Evolutionary conservation across 2,888 invertebrate species (phyloP), one percentile per base, ranked within the genome.

Genomic region (Stictocephala bisonia): DNA sequence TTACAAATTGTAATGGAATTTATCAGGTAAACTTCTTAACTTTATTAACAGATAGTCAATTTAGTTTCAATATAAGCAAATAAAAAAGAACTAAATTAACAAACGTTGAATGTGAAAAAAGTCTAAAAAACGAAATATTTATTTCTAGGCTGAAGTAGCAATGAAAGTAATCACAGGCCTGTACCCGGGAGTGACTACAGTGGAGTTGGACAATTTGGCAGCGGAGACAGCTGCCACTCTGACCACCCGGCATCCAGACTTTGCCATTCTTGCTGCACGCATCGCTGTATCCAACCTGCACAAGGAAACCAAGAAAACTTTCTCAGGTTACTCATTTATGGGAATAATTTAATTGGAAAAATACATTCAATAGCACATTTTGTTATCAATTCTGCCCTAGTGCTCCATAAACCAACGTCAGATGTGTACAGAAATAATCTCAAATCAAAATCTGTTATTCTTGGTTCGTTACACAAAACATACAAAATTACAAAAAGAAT

Each of bases 151-250:
- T 9, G 87, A 91, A 58, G 94, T 96, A 75, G 95, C 96, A 0
- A 84, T 93, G 77, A 96, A 96, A 86, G 98, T 99, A 0, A 96
- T 99, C 78, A 94, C 87, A 84, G 99, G 99, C 0, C 88, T 99
- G 44, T 99, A 98, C 84, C 91, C 94, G 75, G 99, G 99, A 13
- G 98, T 99, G 1, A 96, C 96, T 6, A 99, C 99, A 0, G 93
- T 96, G 18, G 97, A 99, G 83, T 86, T 99, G 79, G 99, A 99
- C 84, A 99, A 97, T 83, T 86, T 99, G 77, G 99, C 99, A 51
- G 99, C 99, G 0, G 99, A 99, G 85, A 99, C 95, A 44, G 96
- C 99, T n/a, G 99, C 99, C 11, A 95, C 95, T 29, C 94, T 98
- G 93, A 98, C 99, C 0, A 96, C 96, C 2, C 92, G 93, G 81